These are phyloP conservation scores for Drosophila ambigua DNA, from an alignment of 1,140 invertebrate species.

Conservation along the genomic window DNA sequence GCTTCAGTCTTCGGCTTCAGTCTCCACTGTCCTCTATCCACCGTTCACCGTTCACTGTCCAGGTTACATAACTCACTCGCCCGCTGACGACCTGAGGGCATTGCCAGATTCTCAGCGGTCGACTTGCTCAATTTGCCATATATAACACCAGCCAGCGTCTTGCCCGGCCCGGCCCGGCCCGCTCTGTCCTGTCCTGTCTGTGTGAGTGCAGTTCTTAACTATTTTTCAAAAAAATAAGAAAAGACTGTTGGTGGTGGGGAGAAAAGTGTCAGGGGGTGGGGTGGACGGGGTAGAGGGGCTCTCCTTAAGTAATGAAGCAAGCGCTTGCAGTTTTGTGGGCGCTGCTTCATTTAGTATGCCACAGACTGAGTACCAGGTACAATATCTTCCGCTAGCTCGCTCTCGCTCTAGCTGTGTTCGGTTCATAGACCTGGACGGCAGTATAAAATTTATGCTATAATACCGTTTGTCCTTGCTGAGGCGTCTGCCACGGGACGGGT, in stretches of 20 bases:
- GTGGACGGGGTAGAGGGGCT: not conserved
- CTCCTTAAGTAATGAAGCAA: slow-evolving; percentile 74
- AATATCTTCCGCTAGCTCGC: slow-evolving; percentile 8
- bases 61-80: slow-evolving; percentile 76
- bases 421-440: slow-evolving; percentile 75
- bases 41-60: slow-evolving; percentile 46
- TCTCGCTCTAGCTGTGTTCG: slow-evolving; percentile 3
- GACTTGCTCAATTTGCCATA: slow-evolving; percentile 80
- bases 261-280: not conserved
- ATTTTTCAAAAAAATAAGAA: slow-evolving; percentile 66
- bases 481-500: slow-evolving; percentile 38
- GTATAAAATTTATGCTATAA: slow-evolving; percentile 82
- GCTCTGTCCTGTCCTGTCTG: slow-evolving; percentile 6
- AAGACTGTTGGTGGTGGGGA: not conserved
- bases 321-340: slow-evolving; percentile 74
- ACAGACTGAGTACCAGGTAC: slow-evolving; percentile 33
- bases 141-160: slow-evolving; percentile 51
- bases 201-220: slow-evolving; percentile 62
- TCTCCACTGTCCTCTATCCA: slow-evolving; percentile 29
- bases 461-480: slow-evolving; percentile 74
- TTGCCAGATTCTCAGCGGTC: slow-evolving; percentile 73
- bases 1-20: slow-evolving; percentile 1
- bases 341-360: slow-evolving; percentile 80
- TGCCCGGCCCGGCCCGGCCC: not conserved
- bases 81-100: slow-evolving; percentile 68